Evolutionary conservation across 2,113 vertebrate species (phyloP).

Genomic region (Solenodon paradoxus): DNA sequence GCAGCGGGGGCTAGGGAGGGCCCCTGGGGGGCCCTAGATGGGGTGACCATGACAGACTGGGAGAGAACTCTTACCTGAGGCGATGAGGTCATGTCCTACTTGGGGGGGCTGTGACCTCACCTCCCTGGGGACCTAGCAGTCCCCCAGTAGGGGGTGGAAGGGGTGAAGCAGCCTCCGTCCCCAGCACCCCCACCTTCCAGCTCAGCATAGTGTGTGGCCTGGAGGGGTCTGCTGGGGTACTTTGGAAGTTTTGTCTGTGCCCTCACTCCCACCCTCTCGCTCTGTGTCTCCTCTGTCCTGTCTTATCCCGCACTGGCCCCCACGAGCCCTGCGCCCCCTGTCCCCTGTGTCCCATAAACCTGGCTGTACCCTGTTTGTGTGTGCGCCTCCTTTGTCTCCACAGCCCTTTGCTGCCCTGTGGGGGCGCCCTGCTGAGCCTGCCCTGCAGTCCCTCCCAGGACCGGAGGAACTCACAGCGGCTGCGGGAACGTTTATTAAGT

Average conservation of each 20-base stretch:
- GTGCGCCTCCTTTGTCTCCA: no score
- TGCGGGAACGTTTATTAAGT: accelerated
- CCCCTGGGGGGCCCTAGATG: constrained; percentile 54
- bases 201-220: background rate
- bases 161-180: background rate
- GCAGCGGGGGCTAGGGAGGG: background rate
- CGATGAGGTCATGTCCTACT: constrained; percentile 70
- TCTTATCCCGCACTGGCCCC: no score
- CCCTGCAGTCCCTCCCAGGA: no score
- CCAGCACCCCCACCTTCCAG: background rate
- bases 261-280: accelerated
- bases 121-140: constrained; percentile 2
- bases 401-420: no score
- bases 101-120: constrained; percentile 74
- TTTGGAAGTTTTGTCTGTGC: background rate
- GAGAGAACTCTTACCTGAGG: constrained; percentile 60
- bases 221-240: background rate
- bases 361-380: no score
- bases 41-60: background rate
- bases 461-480: no score
- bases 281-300: background rate
- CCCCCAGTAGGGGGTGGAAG: background rate
- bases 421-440: no score
- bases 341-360: no score
- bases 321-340: no score